Conservation (phyloP, 2,797 vertebrate genomes). For the Sebastes kiyomatsui region DNA sequence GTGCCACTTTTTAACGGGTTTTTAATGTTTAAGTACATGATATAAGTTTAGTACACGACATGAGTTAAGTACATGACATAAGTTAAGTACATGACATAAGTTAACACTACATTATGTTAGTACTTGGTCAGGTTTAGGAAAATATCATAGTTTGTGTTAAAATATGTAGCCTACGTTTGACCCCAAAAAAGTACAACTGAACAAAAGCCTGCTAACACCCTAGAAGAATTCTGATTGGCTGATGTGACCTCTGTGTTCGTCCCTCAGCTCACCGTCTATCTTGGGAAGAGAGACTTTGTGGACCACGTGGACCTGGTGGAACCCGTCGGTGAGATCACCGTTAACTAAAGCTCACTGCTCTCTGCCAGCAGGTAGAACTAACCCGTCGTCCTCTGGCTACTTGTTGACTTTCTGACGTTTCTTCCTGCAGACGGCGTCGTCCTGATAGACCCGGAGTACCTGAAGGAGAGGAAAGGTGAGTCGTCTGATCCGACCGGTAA, state of each 20-base stretch:
- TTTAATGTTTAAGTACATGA: too few relatives aligned
- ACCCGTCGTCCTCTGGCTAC: not conserved
- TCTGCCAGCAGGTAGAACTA: not conserved
- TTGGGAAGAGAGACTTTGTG: constrained; percentile 96
- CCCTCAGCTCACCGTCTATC: constrained; percentile 92
- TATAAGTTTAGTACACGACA: too few relatives aligned
- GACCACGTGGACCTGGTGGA: constrained; percentile 95
- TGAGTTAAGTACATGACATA: too few relatives aligned
- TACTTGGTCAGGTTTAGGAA: too few relatives aligned
- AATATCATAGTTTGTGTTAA: too few relatives aligned
- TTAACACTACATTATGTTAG: too few relatives aligned
- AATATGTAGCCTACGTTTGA: too few relatives aligned
- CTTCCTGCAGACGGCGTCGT: constrained; percentile 89
- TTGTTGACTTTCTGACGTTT: not conserved
- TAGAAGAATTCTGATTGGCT: not conserved
- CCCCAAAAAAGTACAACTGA: too few relatives aligned
- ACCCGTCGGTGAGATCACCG: constrained; percentile 87
- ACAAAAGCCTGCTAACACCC: too few relatives aligned
- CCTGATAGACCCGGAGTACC: constrained; percentile 94
- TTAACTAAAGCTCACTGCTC: not conserved
- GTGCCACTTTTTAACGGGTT: too few relatives aligned
- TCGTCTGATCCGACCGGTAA: too few relatives aligned
- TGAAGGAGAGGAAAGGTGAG: constrained; percentile 92
- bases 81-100: too few relatives aligned
- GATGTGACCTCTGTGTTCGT: not conserved